These are phyloP conservation scores for Ennomos erosarius DNA, from an alignment of 2,888 invertebrate genomes.

Conservation along the genomic window DNA sequence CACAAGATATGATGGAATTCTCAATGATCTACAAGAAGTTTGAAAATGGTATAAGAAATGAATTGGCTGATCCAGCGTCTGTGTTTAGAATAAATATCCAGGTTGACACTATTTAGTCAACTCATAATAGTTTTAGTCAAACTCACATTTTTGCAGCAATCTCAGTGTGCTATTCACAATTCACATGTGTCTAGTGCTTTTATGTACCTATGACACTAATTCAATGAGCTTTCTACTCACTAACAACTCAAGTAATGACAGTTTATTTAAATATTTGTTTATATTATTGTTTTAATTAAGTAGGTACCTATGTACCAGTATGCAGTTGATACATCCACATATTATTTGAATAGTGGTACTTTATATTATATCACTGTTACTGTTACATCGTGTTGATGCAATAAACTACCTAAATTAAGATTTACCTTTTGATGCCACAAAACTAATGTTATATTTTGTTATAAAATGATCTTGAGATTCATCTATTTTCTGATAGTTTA, in stretches of 20 bases:
- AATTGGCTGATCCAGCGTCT: slow-evolving; percentile 88
- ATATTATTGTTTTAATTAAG: too few relatives aligned
- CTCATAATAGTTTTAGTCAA: slow-evolving; percentile 6
- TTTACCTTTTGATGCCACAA: too few relatives aligned
- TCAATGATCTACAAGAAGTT: slow-evolving; percentile 94
- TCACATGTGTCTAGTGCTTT: not conserved
- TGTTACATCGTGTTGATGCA: too few relatives aligned
- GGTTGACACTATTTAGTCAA: slow-evolving; percentile 86
- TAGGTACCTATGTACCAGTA: too few relatives aligned
- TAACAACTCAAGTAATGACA: not conserved
- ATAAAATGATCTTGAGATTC: too few relatives aligned
- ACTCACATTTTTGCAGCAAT: slow-evolving; percentile 7
- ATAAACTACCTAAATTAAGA: too few relatives aligned
- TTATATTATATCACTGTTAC: too few relatives aligned
- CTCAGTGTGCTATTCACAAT: slow-evolving; percentile 4
- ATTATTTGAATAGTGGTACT: too few relatives aligned
- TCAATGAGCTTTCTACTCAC: slow-evolving; percentile 7
- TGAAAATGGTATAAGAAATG: slow-evolving; percentile 89
- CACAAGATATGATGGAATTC: slow-evolving; percentile 98
- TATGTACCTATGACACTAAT: slow-evolving; percentile 5
- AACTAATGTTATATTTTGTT: too few relatives aligned
- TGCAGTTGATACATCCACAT: too few relatives aligned
- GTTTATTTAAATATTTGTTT: not conserved
- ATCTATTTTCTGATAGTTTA: too few relatives aligned
- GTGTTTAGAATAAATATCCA: slow-evolving; percentile 92